Percentiles rank a stretch among this genome's conserved stretches.
phyloP scores from a whole-genome alignment of 2,797 vertebrate species.

The Argya squamiceps region DNA sequence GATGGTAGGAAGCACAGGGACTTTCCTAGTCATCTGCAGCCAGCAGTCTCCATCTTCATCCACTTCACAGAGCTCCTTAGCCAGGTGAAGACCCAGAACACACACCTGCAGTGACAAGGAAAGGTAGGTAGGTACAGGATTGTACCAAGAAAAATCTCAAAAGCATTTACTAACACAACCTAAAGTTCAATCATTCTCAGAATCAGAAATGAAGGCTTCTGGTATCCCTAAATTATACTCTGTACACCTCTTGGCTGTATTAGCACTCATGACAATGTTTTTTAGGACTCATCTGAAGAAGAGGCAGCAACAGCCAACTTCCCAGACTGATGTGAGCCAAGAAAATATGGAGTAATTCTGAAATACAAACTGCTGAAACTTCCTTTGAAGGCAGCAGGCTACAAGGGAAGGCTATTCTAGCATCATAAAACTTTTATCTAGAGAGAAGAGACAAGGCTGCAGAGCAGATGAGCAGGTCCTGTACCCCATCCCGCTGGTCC shows the following conservation, averaged over 20 bases:
- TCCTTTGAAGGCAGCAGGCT: not conserved
- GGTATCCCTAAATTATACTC: not conserved
- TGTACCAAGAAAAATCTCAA: not conserved
- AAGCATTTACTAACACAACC: not conserved
- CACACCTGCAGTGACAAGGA: constrained; percentile 83
- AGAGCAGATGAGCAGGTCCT: not conserved
- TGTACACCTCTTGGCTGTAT: not conserved
- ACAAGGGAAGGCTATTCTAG: not conserved
- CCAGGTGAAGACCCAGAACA: constrained; percentile 91
- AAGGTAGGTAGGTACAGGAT: not conserved
- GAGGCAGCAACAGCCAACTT: not conserved
- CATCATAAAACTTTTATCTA: not conserved
- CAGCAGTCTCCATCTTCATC: constrained; percentile 93
- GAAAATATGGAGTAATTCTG: not conserved
- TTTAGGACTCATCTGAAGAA: not conserved
- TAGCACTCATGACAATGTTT: not conserved
- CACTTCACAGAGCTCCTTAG: constrained; percentile 92
- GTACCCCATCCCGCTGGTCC: constrained; percentile 94
- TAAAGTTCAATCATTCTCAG: not conserved
- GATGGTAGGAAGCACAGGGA: constrained; percentile 90
- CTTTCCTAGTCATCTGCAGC: constrained; percentile 89
- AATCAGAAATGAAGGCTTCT: not conserved
- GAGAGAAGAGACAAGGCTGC: not conserved
- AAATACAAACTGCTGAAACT: not conserved
- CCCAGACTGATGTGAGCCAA: not conserved